Conservation (phyloP, 2,113 vertebrate genomes). For the Colius striatus region DNA sequence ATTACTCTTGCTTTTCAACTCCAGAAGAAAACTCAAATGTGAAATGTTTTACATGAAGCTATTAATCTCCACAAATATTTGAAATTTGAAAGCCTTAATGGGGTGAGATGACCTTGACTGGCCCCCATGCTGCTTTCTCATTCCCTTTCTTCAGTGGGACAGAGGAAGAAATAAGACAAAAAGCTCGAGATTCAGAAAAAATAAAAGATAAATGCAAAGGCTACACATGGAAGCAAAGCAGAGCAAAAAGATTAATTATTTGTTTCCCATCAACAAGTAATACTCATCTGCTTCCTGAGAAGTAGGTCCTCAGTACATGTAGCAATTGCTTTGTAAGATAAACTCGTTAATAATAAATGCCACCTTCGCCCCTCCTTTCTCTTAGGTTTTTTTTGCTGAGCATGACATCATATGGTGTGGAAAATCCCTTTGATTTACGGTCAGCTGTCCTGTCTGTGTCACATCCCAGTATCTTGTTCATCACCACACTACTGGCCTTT, state of each 20-base stretch:
- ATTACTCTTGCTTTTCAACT: neutral
- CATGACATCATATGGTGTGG: accelerated
- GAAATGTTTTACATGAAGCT: neutral
- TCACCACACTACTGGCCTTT: accelerated
- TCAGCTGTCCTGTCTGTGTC: neutral
- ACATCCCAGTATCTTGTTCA: neutral
- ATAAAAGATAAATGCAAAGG: neutral
- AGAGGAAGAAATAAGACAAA: neutral
- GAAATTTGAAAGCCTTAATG: neutral
- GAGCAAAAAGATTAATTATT: neutral
- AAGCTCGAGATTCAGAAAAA: neutral
- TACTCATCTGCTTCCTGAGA: neutral
- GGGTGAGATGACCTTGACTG: neutral
- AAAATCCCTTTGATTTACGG: neutral
- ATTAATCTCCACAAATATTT: neutral
- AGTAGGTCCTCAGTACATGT: accelerated
- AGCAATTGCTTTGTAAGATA: neutral
- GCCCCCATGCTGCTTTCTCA: neutral
- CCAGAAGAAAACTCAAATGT: neutral
- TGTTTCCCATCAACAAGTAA: neutral
- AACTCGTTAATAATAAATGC: neutral
- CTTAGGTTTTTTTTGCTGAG: neutral
- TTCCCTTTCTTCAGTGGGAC: neutral
- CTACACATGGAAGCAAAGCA: neutral
- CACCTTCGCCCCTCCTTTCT: neutral